phyloP scores from a whole-genome alignment of 2,797 vertebrate genomes.

The Tamandua tetradactyla region DNA sequence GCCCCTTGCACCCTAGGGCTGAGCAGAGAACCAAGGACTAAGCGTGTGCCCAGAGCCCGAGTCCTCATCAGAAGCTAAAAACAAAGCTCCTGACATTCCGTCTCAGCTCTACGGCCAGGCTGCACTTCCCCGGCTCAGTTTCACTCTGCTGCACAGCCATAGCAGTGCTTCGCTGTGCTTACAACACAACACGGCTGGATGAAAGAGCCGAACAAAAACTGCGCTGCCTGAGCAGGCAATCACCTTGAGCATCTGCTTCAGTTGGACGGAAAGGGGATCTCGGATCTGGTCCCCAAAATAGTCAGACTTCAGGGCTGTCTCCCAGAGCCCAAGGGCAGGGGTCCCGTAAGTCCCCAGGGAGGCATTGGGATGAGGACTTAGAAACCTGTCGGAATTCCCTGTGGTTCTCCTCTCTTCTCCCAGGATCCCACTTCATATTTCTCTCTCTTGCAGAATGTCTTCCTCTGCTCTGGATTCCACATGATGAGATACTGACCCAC shows the following conservation, averaged over 20 bases:
- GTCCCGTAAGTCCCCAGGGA: not conserved
- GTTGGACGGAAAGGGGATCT: not conserved
- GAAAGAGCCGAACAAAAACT: slow-evolving; percentile 51
- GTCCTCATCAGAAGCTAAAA: slow-evolving; percentile 43
- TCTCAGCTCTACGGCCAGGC: slow-evolving; percentile 34
- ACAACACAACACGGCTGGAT: not conserved
- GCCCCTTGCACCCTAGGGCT: too few species aligned
- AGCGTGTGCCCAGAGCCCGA: too few species aligned
- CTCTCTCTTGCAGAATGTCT: not conserved
- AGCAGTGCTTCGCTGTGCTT: slow-evolving; percentile 17
- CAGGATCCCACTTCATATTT: not conserved
- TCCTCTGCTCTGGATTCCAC: not conserved
- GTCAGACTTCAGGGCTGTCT: not conserved
- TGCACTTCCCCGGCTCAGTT: slow-evolving; percentile 30
- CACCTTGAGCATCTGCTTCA: slow-evolving; percentile 24
- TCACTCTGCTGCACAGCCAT: slow-evolving; percentile 40
- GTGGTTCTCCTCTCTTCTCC: not conserved
- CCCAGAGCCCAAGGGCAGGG: not conserved
- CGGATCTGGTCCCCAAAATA: not conserved
- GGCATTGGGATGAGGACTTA: too few species aligned
- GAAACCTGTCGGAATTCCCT: too few species aligned
- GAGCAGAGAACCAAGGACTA: not conserved
- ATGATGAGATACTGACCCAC: not conserved
- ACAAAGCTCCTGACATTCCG: slow-evolving; percentile 47
- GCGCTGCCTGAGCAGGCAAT: not conserved